Evolutionary conservation across 2,113 vertebrate genomes (phyloP), one percentile per base, ranked within the genome.

Genomic region (Chloropsis cyanopogon): DNA sequence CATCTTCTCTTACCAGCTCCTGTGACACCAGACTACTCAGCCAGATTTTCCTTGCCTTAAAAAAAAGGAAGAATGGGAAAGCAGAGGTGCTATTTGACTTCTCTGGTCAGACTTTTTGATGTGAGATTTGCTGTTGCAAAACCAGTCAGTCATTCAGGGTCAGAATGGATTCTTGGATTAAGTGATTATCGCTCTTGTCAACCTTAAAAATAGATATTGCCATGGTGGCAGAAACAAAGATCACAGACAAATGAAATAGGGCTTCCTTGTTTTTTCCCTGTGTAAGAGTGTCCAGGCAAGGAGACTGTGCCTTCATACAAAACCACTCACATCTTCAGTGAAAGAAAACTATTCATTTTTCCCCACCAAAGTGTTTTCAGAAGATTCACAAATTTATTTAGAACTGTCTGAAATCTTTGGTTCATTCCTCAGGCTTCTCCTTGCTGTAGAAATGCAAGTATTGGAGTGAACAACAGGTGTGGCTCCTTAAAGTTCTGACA

Each of bases 131-230:
- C 84, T 85, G 35, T 72, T 94, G 73, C 84, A 85, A 89, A 94
- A 41, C 29, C 33, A 63, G 61, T 50, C 75, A 85, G 75, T 89
- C 78, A 63, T 85, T 89, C 53, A 50, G 91, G 87, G 56, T 89
- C 78, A 96, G 84, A 57, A 85, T 65, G 71, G 86, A 69, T 92
- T 83, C 72, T 50, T 94, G 94, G 93, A 95, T 97, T 93, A 97
- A 92, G 89, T 77, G 94, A 95, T 96, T 95, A 87, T 87, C 70
- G 12, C 53, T 92, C 73, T 57, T 91, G 59, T 59, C 77, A 72
- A 21, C 28, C 31, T 71, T 95, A 91, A 92, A 95, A 95, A 92
- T 93, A 95, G 90, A 28, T 35, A 46, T 3, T 77, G 35, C 39
- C 72, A 5, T 69, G 57, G 42, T 73, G 71, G 73, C 66, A 53